Percentiles rank a stretch among this genome's conserved stretches.
Evolutionary conservation across 2,113 vertebrate species (phyloP).

Genomic region (Cromileptes altivelis): DNA sequence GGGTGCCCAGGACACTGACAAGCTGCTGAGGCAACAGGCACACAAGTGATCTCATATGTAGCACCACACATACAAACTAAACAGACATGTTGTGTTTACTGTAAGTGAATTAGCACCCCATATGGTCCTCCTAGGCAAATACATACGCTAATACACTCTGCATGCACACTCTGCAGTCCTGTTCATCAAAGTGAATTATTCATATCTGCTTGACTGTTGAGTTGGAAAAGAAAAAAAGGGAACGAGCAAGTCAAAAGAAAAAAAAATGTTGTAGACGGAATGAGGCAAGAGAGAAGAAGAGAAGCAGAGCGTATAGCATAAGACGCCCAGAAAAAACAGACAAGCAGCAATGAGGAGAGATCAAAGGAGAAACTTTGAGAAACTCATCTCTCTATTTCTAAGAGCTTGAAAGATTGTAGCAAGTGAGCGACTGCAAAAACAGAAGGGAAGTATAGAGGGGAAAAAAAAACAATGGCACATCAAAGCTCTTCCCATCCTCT

Average conservation of each 20-base stretch:
- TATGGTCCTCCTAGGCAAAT: slow-evolving; percentile 29
- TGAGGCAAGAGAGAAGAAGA: slow-evolving; percentile 26
- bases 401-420: slow-evolving; percentile 30
- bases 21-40: not conserved
- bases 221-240: slow-evolving; percentile 34
- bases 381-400: slow-evolving; percentile 31
- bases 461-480: slow-evolving; percentile 26
- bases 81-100: not conserved
- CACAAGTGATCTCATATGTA: not conserved
- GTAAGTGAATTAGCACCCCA: not conserved
- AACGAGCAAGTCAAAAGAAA: slow-evolving; percentile 24
- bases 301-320: not conserved
- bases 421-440: slow-evolving; percentile 11
- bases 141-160: slow-evolving; percentile 20
- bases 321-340: slow-evolving; percentile 32
- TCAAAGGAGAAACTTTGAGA: slow-evolving; percentile 55
- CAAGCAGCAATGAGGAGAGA: slow-evolving; percentile 30
- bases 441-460: not conserved
- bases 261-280: slow-evolving; percentile 8
- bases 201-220: slow-evolving; percentile 61
- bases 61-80: slow-evolving; percentile 13
- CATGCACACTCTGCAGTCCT: slow-evolving; percentile 57
- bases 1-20: not conserved
- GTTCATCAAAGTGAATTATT: slow-evolving; percentile 83
- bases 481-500: slow-evolving; percentile 30